Percentiles rank a stretch among this genome's conserved stretches.
phyloP scores from a whole-genome alignment of 1,140 invertebrate species.

The Nilaparvata lugens region DNA sequence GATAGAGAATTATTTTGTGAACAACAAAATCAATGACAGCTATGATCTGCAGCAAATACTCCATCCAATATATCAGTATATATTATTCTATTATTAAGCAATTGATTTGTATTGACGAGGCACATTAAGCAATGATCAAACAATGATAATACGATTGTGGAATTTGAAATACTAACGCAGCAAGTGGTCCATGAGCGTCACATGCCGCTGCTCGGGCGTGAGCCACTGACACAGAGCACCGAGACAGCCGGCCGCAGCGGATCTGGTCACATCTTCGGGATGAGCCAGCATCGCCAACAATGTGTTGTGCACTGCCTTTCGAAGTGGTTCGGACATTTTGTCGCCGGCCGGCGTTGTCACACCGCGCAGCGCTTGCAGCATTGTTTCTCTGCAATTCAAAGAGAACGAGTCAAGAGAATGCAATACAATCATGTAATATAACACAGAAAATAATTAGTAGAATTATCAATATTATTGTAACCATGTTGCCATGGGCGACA shows the following conservation, averaged over 20 bases:
- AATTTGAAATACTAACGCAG: conserved; percentile 43
- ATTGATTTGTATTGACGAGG: no score
- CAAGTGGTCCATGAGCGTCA: conserved; percentile 65
- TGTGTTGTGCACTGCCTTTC: conserved; percentile 63
- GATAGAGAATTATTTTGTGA: no score
- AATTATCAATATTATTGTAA: no score
- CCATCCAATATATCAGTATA: no score
- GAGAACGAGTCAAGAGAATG: no score
- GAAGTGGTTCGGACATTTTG: conserved; percentile 77
- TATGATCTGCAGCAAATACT: no score
- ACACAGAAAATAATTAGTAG: no score
- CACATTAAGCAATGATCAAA: no score
- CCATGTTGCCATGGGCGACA: no score
- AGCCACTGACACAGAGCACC: conserved; percentile 76
- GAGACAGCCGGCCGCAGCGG: conserved; percentile 75
- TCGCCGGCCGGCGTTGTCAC: conserved; percentile 74
- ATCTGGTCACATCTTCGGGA: conserved; percentile 70
- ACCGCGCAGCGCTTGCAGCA: conserved; percentile 78
- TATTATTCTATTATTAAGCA: no score
- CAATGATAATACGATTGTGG: conserved; percentile 17
- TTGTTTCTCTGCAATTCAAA: conserved; percentile 75
- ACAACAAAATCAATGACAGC: no score
- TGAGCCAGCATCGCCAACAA: conserved; percentile 57
- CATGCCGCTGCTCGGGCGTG: conserved; percentile 59
- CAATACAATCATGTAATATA: no score